Base-by-base conservation (phyloP, 2,888 invertebrate genomes). In the Meiosimyza decipiens region DNA sequence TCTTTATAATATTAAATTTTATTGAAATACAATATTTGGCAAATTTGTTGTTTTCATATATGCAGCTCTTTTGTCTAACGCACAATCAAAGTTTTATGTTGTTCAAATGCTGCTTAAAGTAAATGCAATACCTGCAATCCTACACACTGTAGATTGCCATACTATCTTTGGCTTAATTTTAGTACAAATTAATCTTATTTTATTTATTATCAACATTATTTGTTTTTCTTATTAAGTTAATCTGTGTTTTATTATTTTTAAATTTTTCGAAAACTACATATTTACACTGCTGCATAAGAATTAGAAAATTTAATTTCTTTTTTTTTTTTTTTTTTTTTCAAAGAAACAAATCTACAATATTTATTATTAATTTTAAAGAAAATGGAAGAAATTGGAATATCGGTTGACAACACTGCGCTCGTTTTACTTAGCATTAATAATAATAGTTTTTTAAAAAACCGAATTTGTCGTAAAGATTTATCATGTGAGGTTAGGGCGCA, bases 1-100 rank as follows among this genome's bases (percentile, higher is more conserved):
- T 16, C 16, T 16, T 16, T 50, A n/a, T n/a, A 55, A 47, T 16
- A 40, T 40, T 40, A 40, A 9, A 12, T 57, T 18, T 57, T 52
- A 33, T 52, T 52, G 55, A 13, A 50, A 69, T 22, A 62, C 40
- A 70, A 70, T 63, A 70, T 68, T 64, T 70, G 70, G 70, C 70
- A 62, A 51, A 40, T 50, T 63, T 54, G 69, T 70, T 64, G 15
- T 70, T 18, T 15, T 69, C 62, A 52, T 69, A 40, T 40, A 9
- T 40, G 1, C 40, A 40, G 40, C 9, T 40, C 40, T 1, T 40
- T 40, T 40, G 1, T 40, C 40, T 40, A 9, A 40, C 9, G 9
- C 9, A 40, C 9, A 40, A 40, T 9, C 40, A 40, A 40, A 40
- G 9, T 40, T 9, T 40, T 40, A 28, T 28, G 28, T 28, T 7